A percentile compares a stretch with the other conserved stretches of the same genome.
These are phyloP conservation scores for Coenonympha glycerion DNA, from an alignment of 2,888 invertebrate species.

Conservation along the genomic window DNA sequence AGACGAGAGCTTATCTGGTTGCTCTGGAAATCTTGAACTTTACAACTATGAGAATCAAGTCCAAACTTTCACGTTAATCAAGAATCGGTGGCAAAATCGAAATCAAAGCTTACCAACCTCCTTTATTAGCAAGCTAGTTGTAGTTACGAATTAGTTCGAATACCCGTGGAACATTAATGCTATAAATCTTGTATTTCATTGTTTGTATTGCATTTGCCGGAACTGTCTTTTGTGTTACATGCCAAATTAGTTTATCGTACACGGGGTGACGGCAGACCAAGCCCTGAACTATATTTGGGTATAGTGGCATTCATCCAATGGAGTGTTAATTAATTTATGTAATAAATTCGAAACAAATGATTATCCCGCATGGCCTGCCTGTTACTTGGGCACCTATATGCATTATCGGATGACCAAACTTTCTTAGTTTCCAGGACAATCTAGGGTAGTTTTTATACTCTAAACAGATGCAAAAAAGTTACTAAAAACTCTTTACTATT, in stretches of 20 bases:
- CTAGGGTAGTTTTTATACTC: too few species aligned
- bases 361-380: conserved; percentile 16
- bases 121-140: too few species aligned
- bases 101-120: too few species aligned
- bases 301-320: conserved; percentile 49
- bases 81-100: too few species aligned
- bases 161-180: background rate
- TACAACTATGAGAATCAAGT: too few species aligned
- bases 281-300: conserved; percentile 17
- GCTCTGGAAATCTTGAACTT: too few species aligned
- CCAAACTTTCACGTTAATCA: too few species aligned
- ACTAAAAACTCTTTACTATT: too few species aligned
- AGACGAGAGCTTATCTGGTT: too few species aligned
- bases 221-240: conserved; percentile 1
- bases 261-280: background rate
- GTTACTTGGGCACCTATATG: conserved; percentile 14
- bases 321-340: conserved; percentile 43
- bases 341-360: conserved; percentile 41
- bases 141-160: too few species aligned
- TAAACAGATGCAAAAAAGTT: too few species aligned
- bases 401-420: background rate
- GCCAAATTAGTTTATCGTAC: conserved; percentile 4
- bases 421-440: background rate
- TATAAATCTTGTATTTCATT: background rate
- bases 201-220: conserved; percentile 1